Percentiles rank a stretch among this genome's conserved stretches.
phyloP scores from a whole-genome alignment of 2,797 vertebrate species.

The Sebastes minor region DNA sequence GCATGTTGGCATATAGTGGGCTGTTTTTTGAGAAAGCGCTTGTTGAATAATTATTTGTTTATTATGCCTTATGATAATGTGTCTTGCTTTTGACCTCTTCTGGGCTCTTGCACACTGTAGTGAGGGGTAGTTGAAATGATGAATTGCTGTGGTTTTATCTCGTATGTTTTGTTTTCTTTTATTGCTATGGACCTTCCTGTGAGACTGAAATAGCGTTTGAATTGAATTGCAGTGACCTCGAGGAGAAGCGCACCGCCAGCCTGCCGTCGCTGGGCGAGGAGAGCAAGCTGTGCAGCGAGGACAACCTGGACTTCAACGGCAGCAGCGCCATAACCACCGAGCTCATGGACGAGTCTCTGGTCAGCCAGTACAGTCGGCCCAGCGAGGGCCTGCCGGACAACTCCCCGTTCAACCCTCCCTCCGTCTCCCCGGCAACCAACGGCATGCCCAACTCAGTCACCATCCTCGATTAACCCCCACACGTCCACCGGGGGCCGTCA shows the following conservation, averaged over 20 bases:
- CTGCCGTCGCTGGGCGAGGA: slow-evolving; percentile 89
- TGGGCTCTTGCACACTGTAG: slow-evolving; percentile 61
- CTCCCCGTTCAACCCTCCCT: slow-evolving; percentile 78
- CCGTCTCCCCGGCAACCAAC: slow-evolving; percentile 60
- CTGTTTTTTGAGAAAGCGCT: not conserved
- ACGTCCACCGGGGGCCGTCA: slow-evolving; percentile 50
- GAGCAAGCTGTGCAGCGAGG: slow-evolving; percentile 88
- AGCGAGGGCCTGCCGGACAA: slow-evolving; percentile 83
- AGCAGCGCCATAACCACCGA: slow-evolving; percentile 89
- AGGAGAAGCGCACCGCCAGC: slow-evolving; percentile 91
- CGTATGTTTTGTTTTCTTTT: not conserved
- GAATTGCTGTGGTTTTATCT: not conserved
- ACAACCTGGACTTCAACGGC: slow-evolving; percentile 89
- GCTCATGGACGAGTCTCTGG: slow-evolving; percentile 91
- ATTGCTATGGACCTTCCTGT: not conserved
- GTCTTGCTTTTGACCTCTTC: not conserved
- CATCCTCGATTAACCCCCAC: slow-evolving; percentile 82
- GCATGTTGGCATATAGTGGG: not conserved
- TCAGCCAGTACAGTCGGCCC: slow-evolving; percentile 89
- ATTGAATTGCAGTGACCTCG: slow-evolving; percentile 77
- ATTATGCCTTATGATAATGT: not conserved
- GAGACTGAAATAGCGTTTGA: not conserved
- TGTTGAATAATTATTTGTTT: not conserved
- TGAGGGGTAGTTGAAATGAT: not conserved
- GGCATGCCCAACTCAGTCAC: slow-evolving; percentile 80